These are phyloP conservation scores for Ammodytes marinus DNA, from an alignment of 2,113 vertebrate genomes.

Conservation along the genomic window DNA sequence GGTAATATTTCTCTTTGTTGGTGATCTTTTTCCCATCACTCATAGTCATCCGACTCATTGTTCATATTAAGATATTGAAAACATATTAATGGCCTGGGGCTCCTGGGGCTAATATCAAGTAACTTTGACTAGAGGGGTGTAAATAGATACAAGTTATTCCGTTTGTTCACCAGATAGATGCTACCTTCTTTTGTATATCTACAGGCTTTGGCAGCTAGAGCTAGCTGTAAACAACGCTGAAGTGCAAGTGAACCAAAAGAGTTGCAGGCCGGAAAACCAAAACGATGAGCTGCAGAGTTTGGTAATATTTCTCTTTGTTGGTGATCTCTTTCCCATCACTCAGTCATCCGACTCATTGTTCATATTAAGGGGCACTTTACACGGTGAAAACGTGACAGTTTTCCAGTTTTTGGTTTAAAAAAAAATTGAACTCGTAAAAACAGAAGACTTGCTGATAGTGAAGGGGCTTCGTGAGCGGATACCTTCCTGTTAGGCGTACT, in stretches of 20 bases:
- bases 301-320: conserved; percentile 1
- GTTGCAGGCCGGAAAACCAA: no score
- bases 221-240: neutral
- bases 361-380: no score
- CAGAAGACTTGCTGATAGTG: no score
- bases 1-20: conserved; percentile 1
- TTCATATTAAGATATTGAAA: neutral
- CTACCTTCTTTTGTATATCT: neutral
- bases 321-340: neutral
- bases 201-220: neutral
- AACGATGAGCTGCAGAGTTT: neutral
- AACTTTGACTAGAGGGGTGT: no score
- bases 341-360: neutral
- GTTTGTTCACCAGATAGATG: neutral
- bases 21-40: neutral
- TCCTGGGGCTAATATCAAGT: no score
- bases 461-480: no score
- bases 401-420: no score
- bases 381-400: no score
- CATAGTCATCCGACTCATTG: neutral
- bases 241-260: no score
- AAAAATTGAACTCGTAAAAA: no score
- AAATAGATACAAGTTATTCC: neutral
- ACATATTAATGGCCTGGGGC: neutral
- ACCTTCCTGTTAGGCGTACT: no score